Percentiles rank a stretch among this genome's conserved stretches.
These are phyloP conservation scores for Polyodon spathula DNA, from an alignment of 2,113 vertebrate species.

Conservation along the genomic window DNA sequence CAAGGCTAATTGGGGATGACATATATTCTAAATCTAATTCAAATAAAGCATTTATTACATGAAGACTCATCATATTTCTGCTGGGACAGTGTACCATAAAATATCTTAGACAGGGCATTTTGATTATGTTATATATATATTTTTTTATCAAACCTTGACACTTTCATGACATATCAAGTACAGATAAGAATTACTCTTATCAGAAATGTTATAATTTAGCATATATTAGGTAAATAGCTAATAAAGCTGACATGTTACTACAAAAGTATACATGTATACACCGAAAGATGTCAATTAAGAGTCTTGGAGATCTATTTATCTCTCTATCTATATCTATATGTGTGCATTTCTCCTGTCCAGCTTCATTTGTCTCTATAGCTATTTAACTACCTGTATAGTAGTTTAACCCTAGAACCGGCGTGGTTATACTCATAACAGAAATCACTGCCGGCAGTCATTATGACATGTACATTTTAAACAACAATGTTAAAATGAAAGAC, in stretches of 20 bases:
- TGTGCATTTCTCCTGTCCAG: no score
- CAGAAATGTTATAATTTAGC: background rate
- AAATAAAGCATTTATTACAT: slow-evolving; percentile 70
- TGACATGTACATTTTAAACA: no score
- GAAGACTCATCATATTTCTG: slow-evolving; percentile 70
- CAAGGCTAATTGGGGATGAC: slow-evolving; percentile 66
- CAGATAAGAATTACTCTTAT: background rate
- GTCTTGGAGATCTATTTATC: no score
- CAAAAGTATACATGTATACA: no score
- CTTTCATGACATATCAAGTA: background rate
- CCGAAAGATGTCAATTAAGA: no score
- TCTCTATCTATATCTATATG: no score
- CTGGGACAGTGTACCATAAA: slow-evolving; percentile 46
- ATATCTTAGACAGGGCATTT: slow-evolving; percentile 63
- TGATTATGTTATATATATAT: slow-evolving; percentile 44
- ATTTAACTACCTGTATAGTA: no score
- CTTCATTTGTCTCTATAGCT: no score
- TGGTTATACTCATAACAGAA: no score
- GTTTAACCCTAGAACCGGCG: no score
- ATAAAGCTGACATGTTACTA: background rate
- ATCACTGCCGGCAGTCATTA: no score
- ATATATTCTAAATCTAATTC: slow-evolving; percentile 71
- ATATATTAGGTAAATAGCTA: background rate
- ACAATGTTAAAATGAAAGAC: no score
- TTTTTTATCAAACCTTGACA: slow-evolving; percentile 31